A percentile compares a stretch with the other conserved stretches of the same genome.
Evolutionary conservation across 2,113 vertebrate species (phyloP).

Genomic region (Tretioscincus oriximinensis): DNA sequence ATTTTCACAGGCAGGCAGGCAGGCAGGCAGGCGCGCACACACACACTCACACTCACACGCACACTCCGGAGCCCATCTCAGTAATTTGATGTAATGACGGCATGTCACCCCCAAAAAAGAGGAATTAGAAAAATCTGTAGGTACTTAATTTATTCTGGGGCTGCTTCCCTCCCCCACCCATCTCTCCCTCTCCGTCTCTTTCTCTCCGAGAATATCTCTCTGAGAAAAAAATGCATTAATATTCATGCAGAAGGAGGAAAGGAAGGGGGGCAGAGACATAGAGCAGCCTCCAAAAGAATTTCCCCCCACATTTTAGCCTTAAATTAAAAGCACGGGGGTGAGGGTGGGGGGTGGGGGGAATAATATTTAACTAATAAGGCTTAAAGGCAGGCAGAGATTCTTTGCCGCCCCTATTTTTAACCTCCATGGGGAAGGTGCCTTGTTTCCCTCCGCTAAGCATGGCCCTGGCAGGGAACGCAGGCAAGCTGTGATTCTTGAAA

Average conservation of each 20-base stretch:
- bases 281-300: constrained; percentile 76
- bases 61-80: constrained; percentile 76
- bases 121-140: constrained; percentile 88
- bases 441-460: constrained; percentile 13
- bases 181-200: constrained; percentile 48
- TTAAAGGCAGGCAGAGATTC: constrained; percentile 54
- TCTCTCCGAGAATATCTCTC: constrained; percentile 76
- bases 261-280: constrained; percentile 44
- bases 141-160: constrained; percentile 84
- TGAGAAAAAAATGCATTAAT: constrained; percentile 80
- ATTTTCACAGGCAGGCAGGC: too few species aligned
- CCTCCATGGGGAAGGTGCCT: constrained; percentile 15
- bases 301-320: constrained; percentile 76
- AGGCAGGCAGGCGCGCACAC: too few species aligned
- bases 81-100: constrained; percentile 96
- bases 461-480: constrained; percentile 19
- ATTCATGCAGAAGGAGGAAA: constrained; percentile 72
- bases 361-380: constrained; percentile 73
- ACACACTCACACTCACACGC: constrained; percentile 25
- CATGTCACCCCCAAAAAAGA: constrained; percentile 84
- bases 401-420: constrained; percentile 32
- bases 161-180: constrained; percentile 2
- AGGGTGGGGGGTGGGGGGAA: constrained; percentile 72
- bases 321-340: constrained; percentile 79
- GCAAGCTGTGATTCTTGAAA: not conserved